Percentiles rank a stretch among this genome's conserved stretches.
phyloP scores from a whole-genome alignment of 2,888 invertebrate genomes.

The Drosophila imparisetae region DNA sequence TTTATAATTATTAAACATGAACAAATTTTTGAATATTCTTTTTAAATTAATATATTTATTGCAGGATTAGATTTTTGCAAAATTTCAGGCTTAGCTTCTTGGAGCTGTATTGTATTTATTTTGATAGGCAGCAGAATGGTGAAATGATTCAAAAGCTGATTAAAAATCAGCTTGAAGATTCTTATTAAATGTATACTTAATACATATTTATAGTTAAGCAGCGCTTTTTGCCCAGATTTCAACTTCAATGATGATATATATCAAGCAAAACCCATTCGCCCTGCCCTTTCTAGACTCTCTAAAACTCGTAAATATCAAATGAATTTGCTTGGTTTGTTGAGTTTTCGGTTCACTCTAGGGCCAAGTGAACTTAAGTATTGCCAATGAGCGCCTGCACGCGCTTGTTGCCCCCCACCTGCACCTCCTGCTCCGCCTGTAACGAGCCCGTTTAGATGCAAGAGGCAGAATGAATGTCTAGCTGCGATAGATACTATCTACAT shows the following conservation, averaged over 20 bases:
- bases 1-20: neutral
- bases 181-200: too few species aligned
- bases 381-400: slow-evolving; percentile 35
- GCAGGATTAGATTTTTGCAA: neutral
- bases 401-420: slow-evolving; percentile 3
- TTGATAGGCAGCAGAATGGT: neutral
- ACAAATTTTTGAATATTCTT: neutral
- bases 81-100: neutral
- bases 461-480: slow-evolving; percentile 60
- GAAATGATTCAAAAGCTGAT: neutral
- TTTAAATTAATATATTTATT: neutral
- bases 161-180: neutral
- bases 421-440: neutral
- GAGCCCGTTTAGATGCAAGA: slow-evolving; percentile 43
- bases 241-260: neutral
- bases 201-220: neutral
- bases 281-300: neutral
- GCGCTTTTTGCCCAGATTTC: neutral
- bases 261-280: neutral
- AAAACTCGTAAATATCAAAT: neutral
- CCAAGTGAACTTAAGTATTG: slow-evolving; percentile 41
- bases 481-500: slow-evolving; percentile 52
- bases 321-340: neutral
- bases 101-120: neutral
- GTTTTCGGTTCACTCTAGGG: slow-evolving; percentile 41